Base-by-base conservation (phyloP, 2,797 vertebrate genomes). In the Adelosebastes latens region DNA sequence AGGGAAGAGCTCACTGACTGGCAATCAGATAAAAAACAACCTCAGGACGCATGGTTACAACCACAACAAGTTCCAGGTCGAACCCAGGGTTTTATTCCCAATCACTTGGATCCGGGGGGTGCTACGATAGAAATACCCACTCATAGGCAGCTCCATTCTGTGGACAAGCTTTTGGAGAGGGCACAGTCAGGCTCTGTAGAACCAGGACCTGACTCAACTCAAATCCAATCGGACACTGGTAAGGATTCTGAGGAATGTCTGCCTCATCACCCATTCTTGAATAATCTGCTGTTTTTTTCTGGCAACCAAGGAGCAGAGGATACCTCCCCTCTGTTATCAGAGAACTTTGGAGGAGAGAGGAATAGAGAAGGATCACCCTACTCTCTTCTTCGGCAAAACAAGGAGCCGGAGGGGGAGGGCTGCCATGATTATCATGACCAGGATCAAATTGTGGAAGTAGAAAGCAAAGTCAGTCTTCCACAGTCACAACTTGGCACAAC, bases 231-330 rank as follows among this genome's bases (percentile, higher is more conserved):
- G 39, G 63, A 78, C 25, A 78, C 72, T 56, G 70, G 39, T 39
- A 79, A 71, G 52, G 69, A 39, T 39, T 31, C 32, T 61, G 70
- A 64, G 36, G 78, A 89, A 75, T 60, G n/a, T 67, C 59, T 78
- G 22, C 46, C 59, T 67, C 46, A 62, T 64, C 49, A 61, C 31
- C 56, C 65, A 24, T 34, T 80, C 31, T 75, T 11, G 2, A 80
- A 84, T 72, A 74, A 56, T 53, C 62, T 59, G n/a, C 62, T 55
- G n/a, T 63, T 84, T 86, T 39, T 42, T 81, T 80, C 83, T 56
- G 68, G 69, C 31, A 69, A 24, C 64, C 73, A 8, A 64, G 76
- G 53, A 78, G 13, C 39, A 67, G 73, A 79, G 46, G 58, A 73
- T 39, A 83, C 69, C 78, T 82, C 77, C 63, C 39, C 14, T 63